Evolutionary conservation across 2,113 vertebrate genomes (phyloP).

Genomic region (Cisticola juncidis): DNA sequence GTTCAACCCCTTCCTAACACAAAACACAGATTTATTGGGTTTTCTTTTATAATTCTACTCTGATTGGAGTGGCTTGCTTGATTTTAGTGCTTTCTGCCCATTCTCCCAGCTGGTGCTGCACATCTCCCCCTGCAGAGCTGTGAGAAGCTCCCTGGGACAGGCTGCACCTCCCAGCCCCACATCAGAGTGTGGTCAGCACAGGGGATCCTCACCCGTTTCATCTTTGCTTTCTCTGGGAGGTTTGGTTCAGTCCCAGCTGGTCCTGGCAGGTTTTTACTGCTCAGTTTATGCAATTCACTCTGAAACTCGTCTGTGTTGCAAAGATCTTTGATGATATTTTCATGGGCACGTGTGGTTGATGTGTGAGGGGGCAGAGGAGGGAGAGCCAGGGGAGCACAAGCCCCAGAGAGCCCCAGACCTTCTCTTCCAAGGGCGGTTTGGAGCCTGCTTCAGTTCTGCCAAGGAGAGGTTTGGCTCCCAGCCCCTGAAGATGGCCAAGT

Average conservation of each 20-base stretch:
- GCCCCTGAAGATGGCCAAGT: neutral
- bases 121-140: neutral
- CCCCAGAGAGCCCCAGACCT: neutral
- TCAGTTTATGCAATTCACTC: neutral
- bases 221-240: neutral
- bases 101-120: neutral
- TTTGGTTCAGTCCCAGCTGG: neutral
- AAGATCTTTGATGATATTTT: neutral
- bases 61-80: neutral
- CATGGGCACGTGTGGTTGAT: neutral
- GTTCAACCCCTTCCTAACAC: accelerated
- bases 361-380: neutral
- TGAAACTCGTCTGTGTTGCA: accelerated
- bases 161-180: neutral
- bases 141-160: neutral
- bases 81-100: neutral
- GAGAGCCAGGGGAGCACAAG: neutral
- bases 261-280: neutral
- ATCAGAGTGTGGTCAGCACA: accelerated
- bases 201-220: neutral
- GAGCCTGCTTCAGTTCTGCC: neutral
- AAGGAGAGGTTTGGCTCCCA: neutral
- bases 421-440: accelerated
- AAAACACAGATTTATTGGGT: neutral
- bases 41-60: neutral